Evolutionary conservation across 2,797 vertebrate genomes (phyloP).

Genomic region (Ptychobarbus kaznakovi): DNA sequence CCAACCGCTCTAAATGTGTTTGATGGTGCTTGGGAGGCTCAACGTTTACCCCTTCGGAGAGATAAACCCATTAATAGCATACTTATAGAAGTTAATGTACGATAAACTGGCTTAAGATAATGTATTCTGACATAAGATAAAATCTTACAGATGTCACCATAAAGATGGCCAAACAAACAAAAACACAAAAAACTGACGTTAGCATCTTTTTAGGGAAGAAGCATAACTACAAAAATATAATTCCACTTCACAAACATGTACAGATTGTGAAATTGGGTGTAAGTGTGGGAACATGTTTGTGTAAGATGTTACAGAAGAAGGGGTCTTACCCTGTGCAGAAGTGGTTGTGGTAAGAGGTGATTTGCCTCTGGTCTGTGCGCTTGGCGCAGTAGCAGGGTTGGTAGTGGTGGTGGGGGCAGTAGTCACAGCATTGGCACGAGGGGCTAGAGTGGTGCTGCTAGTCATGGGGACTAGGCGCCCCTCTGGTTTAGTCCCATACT

Average conservation of each 20-base stretch:
- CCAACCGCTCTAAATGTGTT: not conserved
- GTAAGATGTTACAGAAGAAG: not conserved
- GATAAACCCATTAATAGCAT: not conserved
- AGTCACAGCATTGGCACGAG: slow-evolving; percentile 68
- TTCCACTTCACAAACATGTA: not conserved
- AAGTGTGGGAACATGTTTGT: not conserved
- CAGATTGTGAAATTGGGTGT: not conserved
- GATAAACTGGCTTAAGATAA: not conserved
- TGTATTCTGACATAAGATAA: not conserved
- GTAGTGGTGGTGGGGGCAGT: slow-evolving; percentile 65
- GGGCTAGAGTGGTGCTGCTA: slow-evolving; percentile 69
- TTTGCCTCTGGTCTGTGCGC: slow-evolving; percentile 76
- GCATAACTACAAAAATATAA: not conserved
- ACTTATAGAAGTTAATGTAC: not conserved
- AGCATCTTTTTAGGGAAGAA: slow-evolving; percentile 1
- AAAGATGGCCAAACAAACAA: no score
- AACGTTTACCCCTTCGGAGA: not conserved
- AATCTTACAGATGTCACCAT: no score
- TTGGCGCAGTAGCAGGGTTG: slow-evolving; percentile 69
- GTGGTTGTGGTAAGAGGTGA: slow-evolving; percentile 77
- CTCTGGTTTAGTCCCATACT: slow-evolving; percentile 92
- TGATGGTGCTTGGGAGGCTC: not conserved
- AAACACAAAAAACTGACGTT: no score
- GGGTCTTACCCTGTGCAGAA: slow-evolving; percentile 82
- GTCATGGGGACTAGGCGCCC: slow-evolving; percentile 84